Conservation (phyloP, 2,797 vertebrate species). For the Pteronotus mesoamericanus region DNA sequence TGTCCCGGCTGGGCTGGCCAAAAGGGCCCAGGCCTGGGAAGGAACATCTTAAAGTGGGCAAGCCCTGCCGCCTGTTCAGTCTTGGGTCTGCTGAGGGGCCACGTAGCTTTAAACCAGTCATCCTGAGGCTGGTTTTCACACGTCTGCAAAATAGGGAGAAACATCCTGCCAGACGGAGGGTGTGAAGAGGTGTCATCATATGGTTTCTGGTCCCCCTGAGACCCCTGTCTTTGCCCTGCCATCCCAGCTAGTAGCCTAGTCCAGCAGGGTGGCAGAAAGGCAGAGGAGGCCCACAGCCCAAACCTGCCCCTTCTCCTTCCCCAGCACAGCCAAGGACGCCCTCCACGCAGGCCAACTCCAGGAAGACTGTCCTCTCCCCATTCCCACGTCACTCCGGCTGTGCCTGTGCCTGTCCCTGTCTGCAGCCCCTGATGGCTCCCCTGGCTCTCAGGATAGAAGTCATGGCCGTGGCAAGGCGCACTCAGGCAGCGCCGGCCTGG, state of each 20-base stretch:
- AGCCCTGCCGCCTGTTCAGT: background rate
- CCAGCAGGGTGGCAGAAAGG: background rate
- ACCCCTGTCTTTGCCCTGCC: background rate
- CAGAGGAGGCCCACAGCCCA: background rate
- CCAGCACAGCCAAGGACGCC: background rate
- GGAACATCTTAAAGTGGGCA: background rate
- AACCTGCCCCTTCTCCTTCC: background rate
- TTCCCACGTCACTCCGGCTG: background rate
- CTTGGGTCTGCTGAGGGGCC: background rate
- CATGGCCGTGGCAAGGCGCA: accelerated
- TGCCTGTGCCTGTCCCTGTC: background rate
- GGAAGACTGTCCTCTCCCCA: background rate
- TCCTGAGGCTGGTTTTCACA: background rate
- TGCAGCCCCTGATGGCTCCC: background rate
- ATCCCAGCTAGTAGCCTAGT: background rate
- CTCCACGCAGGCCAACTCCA: background rate
- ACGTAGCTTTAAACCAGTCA: background rate
- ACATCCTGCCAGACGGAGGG: background rate
- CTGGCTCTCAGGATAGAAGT: background rate
- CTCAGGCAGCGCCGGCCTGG: background rate
- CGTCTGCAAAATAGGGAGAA: background rate
- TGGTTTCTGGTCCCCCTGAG: background rate
- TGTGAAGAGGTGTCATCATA: background rate
- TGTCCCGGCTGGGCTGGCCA: background rate
- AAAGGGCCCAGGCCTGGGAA: background rate